Percentiles rank a stretch among this genome's conserved stretches.
Conservation (phyloP, 2,888 invertebrate species). For the Lasioglossum oenotherae region DNA sequence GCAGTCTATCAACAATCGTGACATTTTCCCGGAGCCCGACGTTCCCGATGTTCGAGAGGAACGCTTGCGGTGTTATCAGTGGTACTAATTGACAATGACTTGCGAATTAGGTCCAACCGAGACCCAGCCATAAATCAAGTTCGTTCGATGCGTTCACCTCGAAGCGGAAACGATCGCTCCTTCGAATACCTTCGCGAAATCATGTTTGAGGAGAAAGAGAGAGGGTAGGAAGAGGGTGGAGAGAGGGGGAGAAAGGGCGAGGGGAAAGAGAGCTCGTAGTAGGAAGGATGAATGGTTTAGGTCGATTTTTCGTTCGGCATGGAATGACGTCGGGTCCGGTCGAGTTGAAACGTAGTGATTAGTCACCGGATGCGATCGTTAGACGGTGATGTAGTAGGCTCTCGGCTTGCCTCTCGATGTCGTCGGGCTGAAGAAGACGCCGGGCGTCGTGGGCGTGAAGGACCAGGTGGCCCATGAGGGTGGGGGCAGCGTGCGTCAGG, state of each 20-base stretch:
- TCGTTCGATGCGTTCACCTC: background rate
- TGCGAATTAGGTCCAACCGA: background rate
- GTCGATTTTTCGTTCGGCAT: slow-evolving; percentile 35
- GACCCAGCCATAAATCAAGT: slow-evolving; percentile 11
- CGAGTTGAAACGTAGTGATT: slow-evolving; percentile 25
- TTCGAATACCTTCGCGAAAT: background rate
- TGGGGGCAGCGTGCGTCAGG: slow-evolving; percentile 78
- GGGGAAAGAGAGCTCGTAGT: too few species aligned
- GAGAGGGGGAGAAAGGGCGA: too few species aligned
- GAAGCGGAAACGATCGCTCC: background rate
- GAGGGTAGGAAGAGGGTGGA: too few species aligned
- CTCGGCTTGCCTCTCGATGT: slow-evolving; percentile 78
- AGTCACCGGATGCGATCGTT: slow-evolving; percentile 42
- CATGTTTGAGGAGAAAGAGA: background rate
- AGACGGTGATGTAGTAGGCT: slow-evolving; percentile 79
- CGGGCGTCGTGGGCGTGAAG: slow-evolving; percentile 73
- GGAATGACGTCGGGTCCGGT: slow-evolving; percentile 37
- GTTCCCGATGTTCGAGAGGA: background rate
- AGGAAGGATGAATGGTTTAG: background rate
- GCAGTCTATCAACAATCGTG: background rate
- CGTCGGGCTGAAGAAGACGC: slow-evolving; percentile 79
- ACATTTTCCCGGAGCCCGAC: background rate
- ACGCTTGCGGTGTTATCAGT: background rate
- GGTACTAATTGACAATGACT: background rate
- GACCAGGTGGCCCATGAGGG: slow-evolving; percentile 78